Evolutionary conservation across 2,888 invertebrate genomes (phyloP).

Genomic region (Polydrusus tereticollis): DNA sequence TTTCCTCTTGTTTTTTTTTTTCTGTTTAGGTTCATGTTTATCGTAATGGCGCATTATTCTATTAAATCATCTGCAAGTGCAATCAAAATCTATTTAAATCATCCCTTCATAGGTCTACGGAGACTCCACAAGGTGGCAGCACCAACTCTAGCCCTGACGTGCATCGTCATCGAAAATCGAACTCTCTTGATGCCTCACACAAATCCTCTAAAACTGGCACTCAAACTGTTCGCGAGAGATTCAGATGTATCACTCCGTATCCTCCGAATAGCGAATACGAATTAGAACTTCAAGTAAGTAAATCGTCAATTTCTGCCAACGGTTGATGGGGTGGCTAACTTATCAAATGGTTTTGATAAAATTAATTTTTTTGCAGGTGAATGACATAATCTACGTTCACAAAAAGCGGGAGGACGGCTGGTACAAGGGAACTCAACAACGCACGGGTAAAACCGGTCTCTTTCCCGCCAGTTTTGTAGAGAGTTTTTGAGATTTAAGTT

Average conservation of each 20-base stretch:
- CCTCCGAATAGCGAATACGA: conserved; percentile 96
- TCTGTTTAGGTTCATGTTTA: not conserved
- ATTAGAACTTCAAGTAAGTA: conserved; percentile 78
- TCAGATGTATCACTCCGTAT: conserved; percentile 93
- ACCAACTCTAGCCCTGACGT: conserved; percentile 64
- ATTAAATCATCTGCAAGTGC: not conserved
- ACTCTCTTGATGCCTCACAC: conserved; percentile 82
- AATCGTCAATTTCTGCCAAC: no score
- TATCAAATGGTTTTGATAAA: not conserved
- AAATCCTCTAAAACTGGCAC: conserved; percentile 57
- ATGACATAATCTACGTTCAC: conserved; percentile 92
- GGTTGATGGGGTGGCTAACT: not conserved
- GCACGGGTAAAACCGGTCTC: conserved; percentile 92
- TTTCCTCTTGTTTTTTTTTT: not conserved
- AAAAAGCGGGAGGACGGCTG: conserved; percentile 95
- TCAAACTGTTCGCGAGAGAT: conserved; percentile 70
- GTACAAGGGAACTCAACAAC: conserved; percentile 93
- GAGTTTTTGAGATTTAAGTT: conserved; percentile 51
- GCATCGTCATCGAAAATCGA: conserved; percentile 77
- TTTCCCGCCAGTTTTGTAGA: conserved; percentile 94
- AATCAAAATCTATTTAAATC: not conserved
- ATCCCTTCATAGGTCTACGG: conserved; percentile 54
- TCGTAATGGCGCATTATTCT: not conserved
- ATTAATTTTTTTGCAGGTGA: conserved; percentile 68
- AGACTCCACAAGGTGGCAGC: conserved; percentile 60